These are phyloP conservation scores for Acanthaster planci DNA, from an alignment of 35 echinoderm and acorn worm species.

Conservation along the genomic window DNA sequence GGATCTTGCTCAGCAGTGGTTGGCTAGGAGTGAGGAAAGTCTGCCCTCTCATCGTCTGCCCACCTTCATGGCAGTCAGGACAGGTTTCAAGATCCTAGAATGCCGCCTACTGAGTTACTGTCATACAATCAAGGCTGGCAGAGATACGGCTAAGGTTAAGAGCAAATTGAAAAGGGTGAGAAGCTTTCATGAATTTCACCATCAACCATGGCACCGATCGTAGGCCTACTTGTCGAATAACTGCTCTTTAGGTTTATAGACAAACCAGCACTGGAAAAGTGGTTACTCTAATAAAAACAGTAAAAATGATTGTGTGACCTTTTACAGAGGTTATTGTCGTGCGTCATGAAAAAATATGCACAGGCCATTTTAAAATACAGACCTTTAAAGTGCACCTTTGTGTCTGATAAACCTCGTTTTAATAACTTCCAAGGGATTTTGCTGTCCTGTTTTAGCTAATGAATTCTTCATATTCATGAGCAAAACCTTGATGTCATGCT, in stretches of 20 bases:
- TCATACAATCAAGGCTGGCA: neutral
- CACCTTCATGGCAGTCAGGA: neutral
- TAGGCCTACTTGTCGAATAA: neutral
- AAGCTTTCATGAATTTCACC: no score
- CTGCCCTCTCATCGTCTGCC: neutral
- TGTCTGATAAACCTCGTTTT: no score
- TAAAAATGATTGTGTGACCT: no score
- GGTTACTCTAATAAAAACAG: neutral
- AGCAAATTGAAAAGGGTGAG: constrained; percentile 10
- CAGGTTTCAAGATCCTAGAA: constrained; percentile 38
- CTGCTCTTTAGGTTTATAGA: neutral
- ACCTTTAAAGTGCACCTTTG: no score
- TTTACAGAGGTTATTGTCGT: no score
- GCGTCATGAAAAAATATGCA: no score
- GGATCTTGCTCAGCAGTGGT: neutral
- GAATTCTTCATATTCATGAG: no score
- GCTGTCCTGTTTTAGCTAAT: no score
- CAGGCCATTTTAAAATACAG: no score
- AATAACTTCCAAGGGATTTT: no score
- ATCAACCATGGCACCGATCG: neutral
- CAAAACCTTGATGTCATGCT: neutral
- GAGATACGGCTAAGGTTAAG: neutral
- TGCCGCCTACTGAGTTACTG: constrained; percentile 13
- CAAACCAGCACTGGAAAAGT: neutral
- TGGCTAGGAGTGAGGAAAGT: neutral